These are phyloP conservation scores for Cataglyphis livida DNA, from an alignment of 2,888 invertebrate genomes.

Conservation along the genomic window DNA sequence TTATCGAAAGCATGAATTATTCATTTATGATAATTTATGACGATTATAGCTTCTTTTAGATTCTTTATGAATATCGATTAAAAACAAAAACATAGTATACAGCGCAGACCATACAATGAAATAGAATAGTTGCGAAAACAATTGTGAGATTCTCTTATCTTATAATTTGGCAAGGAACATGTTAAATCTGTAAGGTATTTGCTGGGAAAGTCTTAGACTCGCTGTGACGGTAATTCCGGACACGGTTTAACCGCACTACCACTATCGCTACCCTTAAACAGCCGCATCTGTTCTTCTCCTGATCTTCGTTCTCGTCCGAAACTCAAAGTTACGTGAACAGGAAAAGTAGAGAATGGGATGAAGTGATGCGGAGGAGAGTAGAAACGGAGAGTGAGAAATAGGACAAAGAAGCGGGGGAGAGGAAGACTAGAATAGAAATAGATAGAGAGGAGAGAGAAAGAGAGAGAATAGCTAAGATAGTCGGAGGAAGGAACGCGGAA, in stretches of 20 bases:
- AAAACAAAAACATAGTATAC: not conserved
- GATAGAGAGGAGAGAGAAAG: not conserved
- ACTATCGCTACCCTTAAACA: constrained; percentile 51
- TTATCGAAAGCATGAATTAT: not conserved
- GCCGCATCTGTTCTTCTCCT: constrained; percentile 51
- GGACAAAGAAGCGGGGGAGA: not conserved
- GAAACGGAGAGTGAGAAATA: constrained; percentile 32
- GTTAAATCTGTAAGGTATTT: constrained; percentile 22
- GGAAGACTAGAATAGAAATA: not conserved
- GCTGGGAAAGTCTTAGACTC: constrained; percentile 38
- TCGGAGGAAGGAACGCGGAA: constrained; percentile 44
- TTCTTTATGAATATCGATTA: not conserved
- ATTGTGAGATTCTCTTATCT: not conserved
- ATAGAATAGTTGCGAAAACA: not conserved
- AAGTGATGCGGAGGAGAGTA: constrained; percentile 44
- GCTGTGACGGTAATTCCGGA: constrained; percentile 67
- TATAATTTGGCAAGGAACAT: not conserved
- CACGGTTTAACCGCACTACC: constrained; percentile 64
- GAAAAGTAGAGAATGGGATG: constrained; percentile 33
- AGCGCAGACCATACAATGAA: not conserved
- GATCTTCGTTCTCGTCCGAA: constrained; percentile 58
- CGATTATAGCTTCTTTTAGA: not conserved
- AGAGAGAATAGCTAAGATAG: constrained; percentile 12
- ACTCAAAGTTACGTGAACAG: constrained; percentile 69
- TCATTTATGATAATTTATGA: not conserved